Conservation (phyloP, 2,888 invertebrate genomes). For the Cryptophagus acutangulus region DNA sequence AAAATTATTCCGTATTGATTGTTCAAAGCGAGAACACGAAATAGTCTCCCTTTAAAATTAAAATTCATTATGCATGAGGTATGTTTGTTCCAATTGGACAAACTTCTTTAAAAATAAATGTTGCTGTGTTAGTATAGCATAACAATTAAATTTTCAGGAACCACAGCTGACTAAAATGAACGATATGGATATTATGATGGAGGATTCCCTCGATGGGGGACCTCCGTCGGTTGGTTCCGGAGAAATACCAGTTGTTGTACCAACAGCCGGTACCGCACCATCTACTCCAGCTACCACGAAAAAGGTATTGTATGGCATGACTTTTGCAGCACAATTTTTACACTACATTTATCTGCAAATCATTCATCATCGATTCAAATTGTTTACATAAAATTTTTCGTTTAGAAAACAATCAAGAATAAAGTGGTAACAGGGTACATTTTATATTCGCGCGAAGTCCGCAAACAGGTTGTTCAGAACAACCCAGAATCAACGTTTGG, state of each 20-base stretch:
- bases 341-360: too few relatives aligned
- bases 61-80: too few relatives aligned
- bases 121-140: too few relatives aligned
- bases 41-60: too few relatives aligned
- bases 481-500: slow-evolving; percentile 95
- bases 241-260: slow-evolving; percentile 53
- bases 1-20: too few relatives aligned
- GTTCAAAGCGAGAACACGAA: too few relatives aligned
- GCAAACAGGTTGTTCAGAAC: slow-evolving; percentile 86
- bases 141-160: too few relatives aligned
- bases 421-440: slow-evolving; percentile 95
- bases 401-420: slow-evolving; percentile 58
- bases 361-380: not conserved
- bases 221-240: slow-evolving; percentile 79
- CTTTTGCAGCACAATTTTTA: not conserved
- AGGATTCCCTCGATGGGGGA: slow-evolving; percentile 76
- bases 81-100: too few relatives aligned
- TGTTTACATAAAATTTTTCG: not conserved
- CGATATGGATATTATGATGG: slow-evolving; percentile 63
- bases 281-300: slow-evolving; percentile 20
- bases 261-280: slow-evolving; percentile 45
- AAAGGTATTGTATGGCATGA: slow-evolving; percentile 21
- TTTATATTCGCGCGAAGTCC: slow-evolving; percentile 92
- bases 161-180: slow-evolving; percentile 59
- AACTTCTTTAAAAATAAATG: too few relatives aligned